Base-by-base conservation (phyloP, 2,797 vertebrate species). In the Cirrhinus molitorella region DNA sequence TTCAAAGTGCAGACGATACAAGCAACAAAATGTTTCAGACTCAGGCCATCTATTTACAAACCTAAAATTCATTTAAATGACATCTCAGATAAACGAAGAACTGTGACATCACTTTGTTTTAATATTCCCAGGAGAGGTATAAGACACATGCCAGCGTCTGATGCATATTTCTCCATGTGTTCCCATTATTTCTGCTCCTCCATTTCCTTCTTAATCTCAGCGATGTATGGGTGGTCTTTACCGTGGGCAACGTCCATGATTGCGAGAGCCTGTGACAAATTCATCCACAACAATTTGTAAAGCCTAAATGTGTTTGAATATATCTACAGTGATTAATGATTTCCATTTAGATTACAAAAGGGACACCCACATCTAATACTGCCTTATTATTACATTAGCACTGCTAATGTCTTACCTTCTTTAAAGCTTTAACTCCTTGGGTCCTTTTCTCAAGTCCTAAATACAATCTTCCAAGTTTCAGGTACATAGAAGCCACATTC, bases 211-310 rank as follows among this genome's bases (percentile, higher is more conserved):
- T 96, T 95, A 91, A 99, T 96, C 92, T 99, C 98, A 0, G 95
- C 94, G 91, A 99, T 94, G 93, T 99, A 99, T 61, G 96, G 95
- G 88, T 99, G 98, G 90, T 99, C 97, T 88, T 97, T 97, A 87
- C 98, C 98, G 37, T 99, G 97, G 79, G 96, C 97, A 75, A 99
- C 94, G 89, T 98, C 97, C 98, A 99, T 99, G 93, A 99, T 97
- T 61, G 95, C 95, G 25, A 98, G 83, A 74, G 98, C 98, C 98
- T 99, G 81, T 80, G 71, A 88, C 9, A 21, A 84, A 82, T 81
- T 5, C 0, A 14, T 28, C 23, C 31, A 84, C 8, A 57, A 79
- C 4, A 65, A 70, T 65, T 53, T 57, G 17, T 75, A 10, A 77
- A 74, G 31, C 40, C 4, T 6, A 47, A 4, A 72, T 31, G 10